A percentile compares a stretch with the other conserved stretches of the same genome.
Conservation (phyloP, 2,888 invertebrate genomes). For the Drosophila nigricruria region DNA sequence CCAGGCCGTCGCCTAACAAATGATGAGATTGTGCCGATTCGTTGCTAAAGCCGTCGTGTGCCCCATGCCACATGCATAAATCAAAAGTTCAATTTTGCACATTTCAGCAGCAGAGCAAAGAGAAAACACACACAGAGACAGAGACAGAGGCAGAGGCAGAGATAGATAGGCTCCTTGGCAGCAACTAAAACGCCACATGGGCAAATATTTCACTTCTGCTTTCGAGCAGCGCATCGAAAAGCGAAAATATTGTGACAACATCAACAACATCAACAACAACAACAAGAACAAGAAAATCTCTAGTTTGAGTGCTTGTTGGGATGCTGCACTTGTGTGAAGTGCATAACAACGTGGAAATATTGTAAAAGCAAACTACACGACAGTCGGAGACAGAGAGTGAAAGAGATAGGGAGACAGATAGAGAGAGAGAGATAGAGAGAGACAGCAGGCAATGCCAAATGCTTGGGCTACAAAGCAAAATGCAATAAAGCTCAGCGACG, state of each 20-base stretch:
- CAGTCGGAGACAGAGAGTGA: conserved; percentile 4
- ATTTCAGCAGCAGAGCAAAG: conserved; percentile 46
- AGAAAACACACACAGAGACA: conserved; percentile 15
- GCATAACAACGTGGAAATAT: conserved; percentile 79
- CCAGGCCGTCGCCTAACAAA: conserved; percentile 52
- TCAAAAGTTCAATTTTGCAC: conserved; percentile 72
- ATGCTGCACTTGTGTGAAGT: conserved; percentile 73
- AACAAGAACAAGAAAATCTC: conserved; percentile 40
- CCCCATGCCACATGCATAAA: conserved; percentile 64
- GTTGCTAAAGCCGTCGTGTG: conserved; percentile 13
- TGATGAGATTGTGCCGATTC: conserved; percentile 58
- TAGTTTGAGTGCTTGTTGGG: conserved; percentile 61
- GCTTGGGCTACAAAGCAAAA: conserved; percentile 49
- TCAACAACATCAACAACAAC: conserved; percentile 50
- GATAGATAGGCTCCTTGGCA: conserved; percentile 56
- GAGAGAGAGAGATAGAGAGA: background rate
- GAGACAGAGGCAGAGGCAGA: conserved; percentile 11
- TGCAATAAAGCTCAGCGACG: conserved; percentile 62
- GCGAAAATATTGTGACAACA: conserved; percentile 81
- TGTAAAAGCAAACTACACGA: conserved; percentile 73
- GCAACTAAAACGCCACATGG: conserved; percentile 71
- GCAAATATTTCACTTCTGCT: conserved; percentile 79
- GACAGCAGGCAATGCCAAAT: conserved; percentile 42
- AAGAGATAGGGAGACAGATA: background rate
- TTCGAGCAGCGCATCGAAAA: conserved; percentile 77